Evolutionary conservation across 2,888 invertebrate species (phyloP).

Genomic region (Oscheius sp.): DNA sequence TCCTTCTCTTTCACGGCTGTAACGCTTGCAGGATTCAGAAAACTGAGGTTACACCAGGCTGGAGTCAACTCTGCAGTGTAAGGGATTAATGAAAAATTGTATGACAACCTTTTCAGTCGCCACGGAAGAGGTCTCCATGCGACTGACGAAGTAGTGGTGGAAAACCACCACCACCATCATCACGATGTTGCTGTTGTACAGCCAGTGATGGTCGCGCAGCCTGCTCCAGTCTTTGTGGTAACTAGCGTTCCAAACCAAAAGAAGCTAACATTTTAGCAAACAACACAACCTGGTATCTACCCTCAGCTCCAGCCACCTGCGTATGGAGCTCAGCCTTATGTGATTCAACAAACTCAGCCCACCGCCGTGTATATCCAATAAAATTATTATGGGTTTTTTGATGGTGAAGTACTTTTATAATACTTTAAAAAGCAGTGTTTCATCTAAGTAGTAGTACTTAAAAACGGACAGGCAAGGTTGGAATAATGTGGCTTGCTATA

Average conservation of each 20-base stretch:
- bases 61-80: conserved; percentile 26
- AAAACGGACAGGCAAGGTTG: too few species aligned
- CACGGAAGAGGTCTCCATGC: conserved; percentile 4
- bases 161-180: conserved; percentile 20
- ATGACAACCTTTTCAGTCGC: neutral
- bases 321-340: conserved; percentile 1
- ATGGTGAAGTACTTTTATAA: too few species aligned
- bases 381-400: too few species aligned
- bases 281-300: conserved; percentile 1
- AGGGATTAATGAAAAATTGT: neutral
- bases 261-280: conserved; percentile 1
- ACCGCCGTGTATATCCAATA: neutral
- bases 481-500: too few species aligned
- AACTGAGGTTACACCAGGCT: conserved; percentile 28
- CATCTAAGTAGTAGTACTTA: too few species aligned
- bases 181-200: conserved; percentile 11
- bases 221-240: conserved; percentile 12
- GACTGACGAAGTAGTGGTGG: neutral
- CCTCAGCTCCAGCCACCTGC: conserved; percentile 14
- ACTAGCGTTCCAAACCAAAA: neutral
- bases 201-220: conserved; percentile 3
- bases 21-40: conserved; percentile 26
- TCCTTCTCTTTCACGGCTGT: neutral
- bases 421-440: too few species aligned
- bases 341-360: conserved; percentile 14